These are phyloP conservation scores for Penelope pileata DNA, from an alignment of 2,113 vertebrate genomes.

Conservation along the genomic window DNA sequence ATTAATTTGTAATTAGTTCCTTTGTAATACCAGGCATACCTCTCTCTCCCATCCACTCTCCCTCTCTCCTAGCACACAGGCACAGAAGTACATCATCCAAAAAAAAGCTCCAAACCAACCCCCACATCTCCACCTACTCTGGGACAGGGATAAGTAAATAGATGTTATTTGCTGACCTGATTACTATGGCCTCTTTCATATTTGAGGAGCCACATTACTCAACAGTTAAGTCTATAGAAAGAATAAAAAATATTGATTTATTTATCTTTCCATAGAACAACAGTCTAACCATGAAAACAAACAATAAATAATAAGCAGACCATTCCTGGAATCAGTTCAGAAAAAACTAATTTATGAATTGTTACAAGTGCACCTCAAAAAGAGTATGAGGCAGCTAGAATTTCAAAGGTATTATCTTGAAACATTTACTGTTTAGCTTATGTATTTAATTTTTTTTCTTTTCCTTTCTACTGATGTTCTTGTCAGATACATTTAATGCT, in stretches of 20 bases:
- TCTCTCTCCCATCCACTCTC: background rate
- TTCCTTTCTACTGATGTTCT: background rate
- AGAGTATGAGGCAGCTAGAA: background rate
- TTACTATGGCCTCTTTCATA: background rate
- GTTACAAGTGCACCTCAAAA: background rate
- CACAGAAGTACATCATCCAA: accelerated
- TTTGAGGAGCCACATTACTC: background rate
- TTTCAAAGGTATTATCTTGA: background rate
- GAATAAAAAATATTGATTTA: background rate
- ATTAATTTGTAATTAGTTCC: background rate
- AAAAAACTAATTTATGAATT: background rate
- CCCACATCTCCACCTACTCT: background rate
- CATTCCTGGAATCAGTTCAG: background rate
- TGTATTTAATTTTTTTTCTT: background rate
- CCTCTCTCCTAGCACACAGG: accelerated
- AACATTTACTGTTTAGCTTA: background rate
- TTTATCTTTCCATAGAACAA: background rate
- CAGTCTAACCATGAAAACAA: background rate
- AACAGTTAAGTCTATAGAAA: background rate
- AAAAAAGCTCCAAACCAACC: background rate
- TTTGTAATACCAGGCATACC: background rate
- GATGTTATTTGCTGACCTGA: background rate
- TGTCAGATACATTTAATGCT: background rate
- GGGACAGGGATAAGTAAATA: background rate
- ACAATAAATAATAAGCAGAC: background rate